Evolutionary conservation across 2,113 vertebrate genomes (phyloP), one percentile per base, ranked within the genome.

Genomic region (Melanostigma gelatinosum): DNA sequence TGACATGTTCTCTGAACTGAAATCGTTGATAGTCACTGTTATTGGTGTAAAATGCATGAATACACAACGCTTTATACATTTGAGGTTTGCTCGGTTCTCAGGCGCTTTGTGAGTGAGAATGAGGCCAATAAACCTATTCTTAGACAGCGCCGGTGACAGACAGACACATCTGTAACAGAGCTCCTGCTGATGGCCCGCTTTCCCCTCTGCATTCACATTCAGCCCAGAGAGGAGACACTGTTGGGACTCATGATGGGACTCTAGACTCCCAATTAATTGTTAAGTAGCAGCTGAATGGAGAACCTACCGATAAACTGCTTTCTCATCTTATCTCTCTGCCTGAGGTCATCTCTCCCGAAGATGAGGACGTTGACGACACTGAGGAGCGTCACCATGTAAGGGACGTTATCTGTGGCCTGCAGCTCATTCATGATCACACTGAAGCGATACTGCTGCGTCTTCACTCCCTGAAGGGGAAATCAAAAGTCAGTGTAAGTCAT

Each of bases 381-480:
- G 79, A 99, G 95, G 80, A 99, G 94, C 0, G 97, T 99, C 72
- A 96, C 96, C 93, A 97, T 96, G 64, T 99, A 99, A 0, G 97
- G 97, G 66, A 98, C 94, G 0, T 99, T 99, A 83, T 98, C 97
- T 0, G 96, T 96, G 74, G 92, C 90, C 0, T 96, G 96, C 27
- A 99, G 95, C 92, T 99, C 98, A 0, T 94, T 97, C 95, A 99
- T 96, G 80, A 99, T 95, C 88, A 99, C 85, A 0, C 98, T 99
- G 94, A 99, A 99, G 81, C 98, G 98, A 87, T 99, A 99, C 88
- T 98, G 97, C 90, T 96, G 98, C 27, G 86, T 97, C 95, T 97
- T 97, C 92, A 96, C 95, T 1, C 83, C 93, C 98, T 99, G 93
- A 5, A 32, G 86, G 80, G 3, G 20, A 82, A 87, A 81, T 44